Evolutionary conservation across 2,113 vertebrate genomes (phyloP).

Genomic region (human): GRCh38 chr9:131665501-131666000

Average conservation of each 20-base stretch:
- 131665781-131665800: neutral
- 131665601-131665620: neutral
- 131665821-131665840: neutral
- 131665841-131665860: neutral
- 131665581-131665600: neutral
- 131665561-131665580: neutral
- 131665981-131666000: neutral
- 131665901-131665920: neutral
- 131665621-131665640: neutral
- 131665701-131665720: no score
- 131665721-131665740: neutral
- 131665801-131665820: neutral
- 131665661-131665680: neutral
- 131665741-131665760: no score
- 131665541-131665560: neutral
- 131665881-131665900: neutral
- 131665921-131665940: neutral
- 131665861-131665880: neutral
- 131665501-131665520: neutral
- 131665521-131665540: neutral
- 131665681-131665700: neutral
- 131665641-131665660: neutral
- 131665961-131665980: neutral
- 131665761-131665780: neutral
- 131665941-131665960: neutral